These are phyloP conservation scores for Sebastes cheni DNA, from an alignment of 2,797 vertebrate genomes.

Conservation along the genomic window DNA sequence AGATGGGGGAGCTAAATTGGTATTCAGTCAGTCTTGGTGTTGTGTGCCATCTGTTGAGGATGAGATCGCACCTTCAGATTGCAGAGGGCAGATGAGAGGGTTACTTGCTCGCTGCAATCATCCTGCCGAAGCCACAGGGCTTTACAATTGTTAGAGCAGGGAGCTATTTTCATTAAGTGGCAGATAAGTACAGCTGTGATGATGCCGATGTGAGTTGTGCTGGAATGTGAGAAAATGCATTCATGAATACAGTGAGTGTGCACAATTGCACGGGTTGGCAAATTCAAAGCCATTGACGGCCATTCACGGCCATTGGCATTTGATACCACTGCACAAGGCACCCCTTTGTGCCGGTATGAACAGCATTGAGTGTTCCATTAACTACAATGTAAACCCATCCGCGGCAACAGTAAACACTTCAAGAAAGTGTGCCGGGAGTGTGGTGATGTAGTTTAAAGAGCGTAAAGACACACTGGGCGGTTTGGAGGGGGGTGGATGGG, in stretches of 20 bases:
- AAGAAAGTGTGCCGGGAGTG: background rate
- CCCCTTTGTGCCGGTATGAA: background rate
- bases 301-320: background rate
- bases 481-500: background rate
- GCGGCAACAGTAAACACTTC: background rate
- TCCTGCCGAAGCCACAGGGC: slow-evolving; percentile 17
- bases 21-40: slow-evolving; percentile 73
- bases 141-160: slow-evolving; percentile 36
- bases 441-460: background rate
- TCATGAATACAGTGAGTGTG: background rate
- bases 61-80: slow-evolving; percentile 68
- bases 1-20: slow-evolving; percentile 77
- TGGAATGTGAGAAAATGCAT: background rate
- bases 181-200: slow-evolving; percentile 25
- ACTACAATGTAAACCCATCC: background rate
- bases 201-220: background rate
- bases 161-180: slow-evolving; percentile 45
- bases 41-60: slow-evolving; percentile 79
- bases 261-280: background rate
- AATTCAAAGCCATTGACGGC: background rate
- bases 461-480: background rate
- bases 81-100: slow-evolving; percentile 66
- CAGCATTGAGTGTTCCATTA: rapidly evolving
- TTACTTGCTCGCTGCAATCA: slow-evolving; percentile 51
- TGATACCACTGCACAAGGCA: background rate